phyloP scores from a whole-genome alignment of 2,113 vertebrate species.

The Lophura nycthemera region DNA sequence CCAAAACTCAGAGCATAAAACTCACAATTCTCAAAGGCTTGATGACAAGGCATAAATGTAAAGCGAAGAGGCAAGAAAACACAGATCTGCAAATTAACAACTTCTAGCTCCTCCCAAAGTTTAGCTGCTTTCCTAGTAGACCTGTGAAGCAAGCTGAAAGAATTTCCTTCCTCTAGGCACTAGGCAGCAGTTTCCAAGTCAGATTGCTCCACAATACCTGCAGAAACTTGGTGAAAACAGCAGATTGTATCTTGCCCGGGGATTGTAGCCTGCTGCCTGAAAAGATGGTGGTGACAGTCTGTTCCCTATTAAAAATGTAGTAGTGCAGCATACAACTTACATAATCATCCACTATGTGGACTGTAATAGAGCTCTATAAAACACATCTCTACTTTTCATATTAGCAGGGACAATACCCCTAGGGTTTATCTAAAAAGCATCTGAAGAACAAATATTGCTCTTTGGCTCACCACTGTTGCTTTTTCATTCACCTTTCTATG shows the following conservation, averaged over 20 bases:
- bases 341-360: neutral
- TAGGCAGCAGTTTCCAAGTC: slow-evolving; percentile 39
- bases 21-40: neutral
- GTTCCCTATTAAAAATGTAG: slow-evolving; percentile 49
- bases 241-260: neutral
- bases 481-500: neutral
- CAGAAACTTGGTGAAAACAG: slow-evolving; percentile 44
- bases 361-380: neutral
- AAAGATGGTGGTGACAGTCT: slow-evolving; percentile 32
- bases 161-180: neutral
- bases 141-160: slow-evolving; percentile 42
- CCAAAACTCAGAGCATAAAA: neutral
- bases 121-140: slow-evolving; percentile 12
- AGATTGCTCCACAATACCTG: slow-evolving; percentile 8
- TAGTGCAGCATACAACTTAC: neutral
- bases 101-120: slow-evolving; percentile 34
- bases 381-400: neutral
- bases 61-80: neutral
- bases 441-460: neutral
- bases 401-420: neutral
- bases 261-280: neutral
- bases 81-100: neutral
- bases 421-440: neutral
- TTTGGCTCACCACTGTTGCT: neutral
- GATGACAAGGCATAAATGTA: neutral